These are phyloP conservation scores for Pristionchus mayeri DNA, from an alignment of 2,888 invertebrate genomes.

Conservation along the genomic window DNA sequence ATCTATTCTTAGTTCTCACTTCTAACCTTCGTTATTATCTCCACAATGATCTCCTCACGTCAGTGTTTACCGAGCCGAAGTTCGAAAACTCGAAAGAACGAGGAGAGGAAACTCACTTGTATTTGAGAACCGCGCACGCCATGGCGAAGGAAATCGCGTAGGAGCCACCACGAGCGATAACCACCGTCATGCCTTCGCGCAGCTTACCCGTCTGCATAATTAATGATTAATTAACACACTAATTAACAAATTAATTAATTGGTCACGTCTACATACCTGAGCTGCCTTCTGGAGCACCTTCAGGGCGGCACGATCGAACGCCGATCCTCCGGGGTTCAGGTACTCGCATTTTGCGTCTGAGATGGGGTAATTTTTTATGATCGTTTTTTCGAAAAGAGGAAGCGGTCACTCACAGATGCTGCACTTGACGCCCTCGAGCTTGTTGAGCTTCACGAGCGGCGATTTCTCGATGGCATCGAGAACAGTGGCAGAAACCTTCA, in stretches of 20 bases:
- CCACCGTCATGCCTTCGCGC: conserved; percentile 36
- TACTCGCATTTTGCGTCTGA: conserved; percentile 97
- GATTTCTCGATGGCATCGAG: conserved; percentile 47
- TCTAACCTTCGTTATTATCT: not conserved
- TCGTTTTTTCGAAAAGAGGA: not conserved
- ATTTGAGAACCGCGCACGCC: conserved; percentile 48
- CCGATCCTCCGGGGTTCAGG: conserved; percentile 96
- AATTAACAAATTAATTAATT: not conserved
- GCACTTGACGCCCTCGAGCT: conserved; percentile 46
- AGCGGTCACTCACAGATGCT: conserved; percentile 44
- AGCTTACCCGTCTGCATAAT: conserved; percentile 37
- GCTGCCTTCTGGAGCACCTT: conserved; percentile 89
- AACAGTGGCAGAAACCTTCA: not conserved
- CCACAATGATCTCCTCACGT: too few species aligned
- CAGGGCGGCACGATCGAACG: conserved; percentile 93
- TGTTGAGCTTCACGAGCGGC: conserved; percentile 48
- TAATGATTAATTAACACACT: too few species aligned
- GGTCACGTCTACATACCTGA: too few species aligned
- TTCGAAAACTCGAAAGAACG: not conserved
- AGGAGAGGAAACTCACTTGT: conserved; percentile 26
- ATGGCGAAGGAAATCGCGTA: conserved; percentile 50
- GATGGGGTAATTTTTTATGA: conserved; percentile 60
- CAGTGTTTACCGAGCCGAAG: not conserved
- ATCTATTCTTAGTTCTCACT: not conserved
- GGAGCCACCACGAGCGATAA: conserved; percentile 50